Percentiles rank a stretch among this genome's conserved stretches.
Evolutionary conservation across 53 echinoderm and acorn worm genomes (phyloP).

Genomic region (Crossaster papposus): DNA sequence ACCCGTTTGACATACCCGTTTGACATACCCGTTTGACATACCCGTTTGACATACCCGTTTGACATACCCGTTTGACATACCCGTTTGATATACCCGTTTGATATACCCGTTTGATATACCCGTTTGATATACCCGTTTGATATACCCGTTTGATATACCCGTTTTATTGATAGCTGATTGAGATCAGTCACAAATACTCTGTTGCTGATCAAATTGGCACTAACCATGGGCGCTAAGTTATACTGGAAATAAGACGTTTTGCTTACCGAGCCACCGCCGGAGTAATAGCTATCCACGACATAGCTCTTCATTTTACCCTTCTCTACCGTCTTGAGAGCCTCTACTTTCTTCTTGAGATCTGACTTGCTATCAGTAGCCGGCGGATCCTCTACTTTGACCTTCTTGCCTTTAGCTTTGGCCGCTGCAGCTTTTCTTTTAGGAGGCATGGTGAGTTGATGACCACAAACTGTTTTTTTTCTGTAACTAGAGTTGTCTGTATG

Average conservation of each 20-base stretch:
- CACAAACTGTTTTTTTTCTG: background rate
- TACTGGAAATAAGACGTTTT: background rate
- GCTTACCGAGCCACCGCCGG: constrained; percentile 29
- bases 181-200: background rate
- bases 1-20: no score
- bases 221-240: background rate
- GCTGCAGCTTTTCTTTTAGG: constrained; percentile 71
- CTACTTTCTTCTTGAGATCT: constrained; percentile 78
- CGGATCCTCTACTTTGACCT: constrained; percentile 55
- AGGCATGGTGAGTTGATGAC: constrained; percentile 67
- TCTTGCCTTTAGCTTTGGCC: constrained; percentile 58
- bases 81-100: no score
- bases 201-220: background rate
- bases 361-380: constrained; percentile 54
- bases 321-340: constrained; percentile 81
- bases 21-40: no score
- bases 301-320: constrained; percentile 68
- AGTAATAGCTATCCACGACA: constrained; percentile 55
- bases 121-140: no score
- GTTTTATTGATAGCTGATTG: no score
- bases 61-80: no score
- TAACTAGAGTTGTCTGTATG: background rate
- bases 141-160: no score
- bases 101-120: no score
- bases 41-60: no score